Evolutionary conservation across 2,113 vertebrate species (phyloP), one percentile per base, ranked within the genome.

Genomic region (Bungarus multicinctus): DNA sequence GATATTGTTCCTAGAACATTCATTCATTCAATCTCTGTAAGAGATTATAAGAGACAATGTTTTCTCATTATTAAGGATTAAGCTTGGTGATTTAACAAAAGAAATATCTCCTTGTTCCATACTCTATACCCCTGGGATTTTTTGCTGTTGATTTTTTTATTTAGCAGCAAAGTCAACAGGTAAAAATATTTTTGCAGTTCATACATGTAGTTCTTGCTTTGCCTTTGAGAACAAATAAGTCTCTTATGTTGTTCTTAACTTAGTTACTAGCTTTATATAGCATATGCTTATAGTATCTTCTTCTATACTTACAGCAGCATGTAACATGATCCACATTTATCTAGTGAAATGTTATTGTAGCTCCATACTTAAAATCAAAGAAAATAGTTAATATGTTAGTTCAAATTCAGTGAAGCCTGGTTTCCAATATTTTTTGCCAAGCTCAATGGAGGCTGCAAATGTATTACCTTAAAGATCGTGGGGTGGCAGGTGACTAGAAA

Each of bases 1-100:
- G 14, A 81, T 39, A 39, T 81, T 81, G 8, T 39, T 81, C 69
- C 34, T 39, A 39, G 6, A 69, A n/a, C 14, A n/a, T 69, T n/a
- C 3, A 14, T 64, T 74, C n/a, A 34, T 43, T 81, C 34, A 39
- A 43, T 87, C 25, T 52, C 27, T 16, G 5, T 50, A 52, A 8
- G 25, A 87, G 47, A 52, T 92, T 95, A 93, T 95, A 96, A 94
- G 94, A 95, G 91, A 95, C 91, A 92, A 90, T 96, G 11, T 27
- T 96, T 89, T 94, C 53, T 95, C 88, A 86, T 92, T 96, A 96
- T 95, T 96, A 96, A 95, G 2, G 74, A 94, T 74, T 60, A 89
- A 53, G 90, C 93, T 55, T 85, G 91, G 90, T 93, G 16, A 89
- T 95, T 93, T 94, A 95, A 91, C 81, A 55, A 88, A 94, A 97